Base-by-base conservation (phyloP, 1,140 invertebrate species). In the Leptopilina boulardi region DNA sequence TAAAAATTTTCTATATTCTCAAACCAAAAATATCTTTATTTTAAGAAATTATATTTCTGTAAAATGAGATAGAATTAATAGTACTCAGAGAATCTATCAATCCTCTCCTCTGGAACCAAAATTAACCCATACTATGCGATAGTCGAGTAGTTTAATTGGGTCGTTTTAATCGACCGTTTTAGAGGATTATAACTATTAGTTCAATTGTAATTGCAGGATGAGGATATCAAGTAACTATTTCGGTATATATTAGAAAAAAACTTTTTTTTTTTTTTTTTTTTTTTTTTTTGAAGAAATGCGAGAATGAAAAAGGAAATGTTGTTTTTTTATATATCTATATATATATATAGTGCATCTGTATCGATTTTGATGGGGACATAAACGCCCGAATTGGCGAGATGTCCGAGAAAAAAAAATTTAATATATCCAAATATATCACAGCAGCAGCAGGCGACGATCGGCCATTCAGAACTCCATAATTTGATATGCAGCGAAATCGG, bases 351-450 rank as follows among this genome's bases (percentile, higher is more conserved):
- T n/a, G n/a, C n/a, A n/a, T 21, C 10, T 23, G 71, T 83, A 83
- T 83, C 71, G 82, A 83, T 83, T 83, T 18, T 47, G 21, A 66
- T 44, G 30, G 56, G 66, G 74, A 56, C 54, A 51, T 77, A 78
- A 78, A 78, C 72, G 80, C 75, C 42, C 74, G 73, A 71, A 18
- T 72, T 71, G 54, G 38, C 59, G 59, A 80, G 77, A 79, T 78
- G 79, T 77, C 75, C 78, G 34, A 44, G 72, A 79, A 89, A 90
- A 88, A 38, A 90, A 91, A 90, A 89, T 91, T 89, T 90, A 91
- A 91, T 91, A 91, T 89, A 90, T 91, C 89, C 88, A 90, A 89
- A 91, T 91, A 91, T 90, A 91, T 91, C 88, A 90, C 86, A 82
- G 80, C 83, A 85, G 88, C 89, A 90, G 89, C 87, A 86, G 89